Percentiles rank a stretch among this genome's conserved stretches.
Evolutionary conservation across 2,113 vertebrate genomes (phyloP).

Genomic region (Nothobranchius furzeri): DNA sequence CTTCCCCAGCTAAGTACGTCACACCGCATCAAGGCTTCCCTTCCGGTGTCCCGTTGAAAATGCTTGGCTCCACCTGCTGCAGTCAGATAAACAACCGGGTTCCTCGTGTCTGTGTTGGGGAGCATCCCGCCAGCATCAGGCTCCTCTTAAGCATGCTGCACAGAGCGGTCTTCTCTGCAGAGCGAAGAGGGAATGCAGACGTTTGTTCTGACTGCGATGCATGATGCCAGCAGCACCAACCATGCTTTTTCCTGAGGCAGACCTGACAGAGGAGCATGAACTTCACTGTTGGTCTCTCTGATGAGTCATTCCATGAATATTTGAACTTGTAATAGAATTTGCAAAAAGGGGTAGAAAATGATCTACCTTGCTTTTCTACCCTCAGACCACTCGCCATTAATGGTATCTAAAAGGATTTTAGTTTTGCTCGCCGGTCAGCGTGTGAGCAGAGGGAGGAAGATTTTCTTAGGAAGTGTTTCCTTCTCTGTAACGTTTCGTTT

Average conservation of each 20-base stretch:
- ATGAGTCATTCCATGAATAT: constrained; percentile 29
- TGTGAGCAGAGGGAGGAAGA: constrained; percentile 26
- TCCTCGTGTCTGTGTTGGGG: constrained; percentile 4
- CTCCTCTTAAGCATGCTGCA: constrained; percentile 28
- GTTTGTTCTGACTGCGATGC: constrained; percentile 27
- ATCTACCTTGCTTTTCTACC: not conserved
- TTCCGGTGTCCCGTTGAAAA: constrained; percentile 48
- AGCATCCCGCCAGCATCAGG: constrained; percentile 20
- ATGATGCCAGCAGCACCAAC: constrained; percentile 7
- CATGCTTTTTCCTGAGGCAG: constrained; percentile 20
- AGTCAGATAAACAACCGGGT: constrained; percentile 51
- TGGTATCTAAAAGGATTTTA: constrained; percentile 43
- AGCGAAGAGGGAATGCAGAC: constrained; percentile 13
- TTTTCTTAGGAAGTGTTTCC: constrained; percentile 9
- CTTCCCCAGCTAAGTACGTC: constrained; percentile 71
- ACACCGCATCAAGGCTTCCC: constrained; percentile 51
- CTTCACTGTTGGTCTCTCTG: constrained; percentile 23
- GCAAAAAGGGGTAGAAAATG: constrained; percentile 11
- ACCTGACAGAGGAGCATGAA: constrained; percentile 19
- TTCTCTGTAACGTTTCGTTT: constrained; percentile 10
- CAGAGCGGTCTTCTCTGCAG: constrained; percentile 17
- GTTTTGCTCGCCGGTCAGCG: constrained; percentile 38
- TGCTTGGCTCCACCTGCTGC: constrained; percentile 66
- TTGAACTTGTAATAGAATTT: constrained; percentile 35
- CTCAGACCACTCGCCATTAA: constrained; percentile 33